phyloP scores from a whole-genome alignment of 2,113 vertebrate species.

The Pheucticus melanocephalus region DNA sequence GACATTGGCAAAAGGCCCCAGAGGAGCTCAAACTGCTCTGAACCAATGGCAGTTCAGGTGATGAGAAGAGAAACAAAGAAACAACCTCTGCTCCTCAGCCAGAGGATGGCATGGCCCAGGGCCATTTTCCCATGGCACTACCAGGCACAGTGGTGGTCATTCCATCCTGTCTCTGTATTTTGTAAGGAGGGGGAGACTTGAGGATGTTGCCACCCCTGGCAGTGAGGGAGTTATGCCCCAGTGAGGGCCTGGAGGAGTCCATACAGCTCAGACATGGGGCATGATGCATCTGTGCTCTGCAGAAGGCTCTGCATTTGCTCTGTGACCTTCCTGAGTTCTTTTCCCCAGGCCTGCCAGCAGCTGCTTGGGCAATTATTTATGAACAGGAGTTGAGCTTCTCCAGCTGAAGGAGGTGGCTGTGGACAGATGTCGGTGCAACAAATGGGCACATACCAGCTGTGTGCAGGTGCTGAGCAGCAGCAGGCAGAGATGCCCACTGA shows the following conservation, averaged over 20 bases:
- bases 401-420: not conserved
- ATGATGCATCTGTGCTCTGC: not conserved
- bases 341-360: not conserved
- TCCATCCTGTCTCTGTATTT: not conserved
- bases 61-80: not conserved
- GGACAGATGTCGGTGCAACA: slow-evolving; percentile 1
- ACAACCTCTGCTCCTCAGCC: not conserved
- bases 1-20: not conserved
- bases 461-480: not conserved
- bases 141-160: not conserved
- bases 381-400: not conserved
- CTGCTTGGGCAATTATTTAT: not conserved
- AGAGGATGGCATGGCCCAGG: not conserved
- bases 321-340: not conserved
- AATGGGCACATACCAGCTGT: not conserved
- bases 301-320: not conserved
- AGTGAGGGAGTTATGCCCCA: not conserved
- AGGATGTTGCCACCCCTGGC: accelerated
- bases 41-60: not conserved
- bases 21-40: not conserved
- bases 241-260: not conserved
- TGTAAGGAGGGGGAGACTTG: not conserved
- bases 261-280: not conserved
- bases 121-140: not conserved
- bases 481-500: not conserved